These are phyloP conservation scores for Apodemus agrarius DNA, from an alignment of 2,797 vertebrate species.

Conservation along the genomic window DNA sequence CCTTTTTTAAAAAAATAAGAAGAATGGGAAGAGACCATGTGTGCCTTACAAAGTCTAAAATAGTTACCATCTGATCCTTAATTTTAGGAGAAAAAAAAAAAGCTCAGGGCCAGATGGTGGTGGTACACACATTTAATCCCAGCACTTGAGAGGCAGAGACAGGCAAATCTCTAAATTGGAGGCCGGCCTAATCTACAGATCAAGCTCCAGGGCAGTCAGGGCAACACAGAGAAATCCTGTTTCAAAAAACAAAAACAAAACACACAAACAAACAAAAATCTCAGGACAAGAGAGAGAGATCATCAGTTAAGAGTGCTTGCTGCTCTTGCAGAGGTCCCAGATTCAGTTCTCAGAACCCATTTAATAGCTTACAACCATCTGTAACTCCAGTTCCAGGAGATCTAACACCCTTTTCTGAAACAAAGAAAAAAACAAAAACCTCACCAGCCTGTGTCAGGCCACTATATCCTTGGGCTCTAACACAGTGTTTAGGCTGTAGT, in stretches of 20 bases:
- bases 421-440: too few relatives aligned
- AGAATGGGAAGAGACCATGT: not conserved
- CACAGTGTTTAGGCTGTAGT: not conserved
- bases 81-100: not conserved
- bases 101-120: not conserved
- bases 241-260: not conserved
- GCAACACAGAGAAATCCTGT: not conserved
- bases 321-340: not conserved
- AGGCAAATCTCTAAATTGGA: not conserved
- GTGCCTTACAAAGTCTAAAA: constrained; percentile 1
- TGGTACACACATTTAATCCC: not conserved
- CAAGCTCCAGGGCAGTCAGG: not conserved
- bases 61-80: not conserved
- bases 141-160: not conserved
- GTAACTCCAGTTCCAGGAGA: not conserved
- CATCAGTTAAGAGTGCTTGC: not conserved
- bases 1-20: not conserved
- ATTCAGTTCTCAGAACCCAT: not conserved
- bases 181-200: not conserved
- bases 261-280: not conserved
- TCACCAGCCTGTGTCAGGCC: not conserved
- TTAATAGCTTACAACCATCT: not conserved
- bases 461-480: not conserved
- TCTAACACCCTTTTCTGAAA: not conserved
- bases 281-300: not conserved